phyloP scores from a whole-genome alignment of 2,888 invertebrate genomes.

The Danaus chrysippus region DNA sequence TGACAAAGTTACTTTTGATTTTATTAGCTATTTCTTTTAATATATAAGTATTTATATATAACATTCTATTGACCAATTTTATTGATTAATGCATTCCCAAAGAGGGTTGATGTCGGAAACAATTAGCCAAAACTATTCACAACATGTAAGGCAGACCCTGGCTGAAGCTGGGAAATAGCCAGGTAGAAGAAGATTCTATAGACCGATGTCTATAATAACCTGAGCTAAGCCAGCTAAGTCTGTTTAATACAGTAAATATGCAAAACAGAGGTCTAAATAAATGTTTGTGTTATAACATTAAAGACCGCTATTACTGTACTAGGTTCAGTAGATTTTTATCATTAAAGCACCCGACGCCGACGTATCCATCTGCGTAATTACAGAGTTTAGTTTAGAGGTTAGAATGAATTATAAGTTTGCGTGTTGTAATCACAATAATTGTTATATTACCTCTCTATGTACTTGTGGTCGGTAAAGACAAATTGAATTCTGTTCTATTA shows the following conservation, averaged over 20 bases:
- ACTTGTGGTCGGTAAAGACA: conserved; percentile 51
- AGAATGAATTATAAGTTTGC: conserved; percentile 75
- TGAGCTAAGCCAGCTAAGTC: no score
- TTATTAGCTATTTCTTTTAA: conserved; percentile 21
- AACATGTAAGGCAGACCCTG: no score
- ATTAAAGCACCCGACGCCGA: conserved; percentile 68
- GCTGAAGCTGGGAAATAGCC: no score
- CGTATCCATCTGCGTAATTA: conserved; percentile 74
- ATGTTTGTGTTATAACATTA: conserved; percentile 65
- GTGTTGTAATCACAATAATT: conserved; percentile 73
- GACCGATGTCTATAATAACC: no score
- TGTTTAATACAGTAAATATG: neutral
- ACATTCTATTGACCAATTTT: no score
- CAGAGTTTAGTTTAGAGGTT: conserved; percentile 74
- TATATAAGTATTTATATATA: neutral
- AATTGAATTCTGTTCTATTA: conserved; percentile 65
- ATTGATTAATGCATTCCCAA: no score
- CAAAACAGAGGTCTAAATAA: conserved; percentile 49
- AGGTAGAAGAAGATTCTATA: no score
- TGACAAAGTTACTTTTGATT: conserved; percentile 13
- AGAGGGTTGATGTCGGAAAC: no score
- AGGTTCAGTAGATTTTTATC: conserved; percentile 60
- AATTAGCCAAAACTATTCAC: no score
- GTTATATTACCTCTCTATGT: conserved; percentile 50
- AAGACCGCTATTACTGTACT: conserved; percentile 55